Base-by-base conservation (phyloP, 1,140 invertebrate genomes). In the Metaphire vulgaris region DNA sequence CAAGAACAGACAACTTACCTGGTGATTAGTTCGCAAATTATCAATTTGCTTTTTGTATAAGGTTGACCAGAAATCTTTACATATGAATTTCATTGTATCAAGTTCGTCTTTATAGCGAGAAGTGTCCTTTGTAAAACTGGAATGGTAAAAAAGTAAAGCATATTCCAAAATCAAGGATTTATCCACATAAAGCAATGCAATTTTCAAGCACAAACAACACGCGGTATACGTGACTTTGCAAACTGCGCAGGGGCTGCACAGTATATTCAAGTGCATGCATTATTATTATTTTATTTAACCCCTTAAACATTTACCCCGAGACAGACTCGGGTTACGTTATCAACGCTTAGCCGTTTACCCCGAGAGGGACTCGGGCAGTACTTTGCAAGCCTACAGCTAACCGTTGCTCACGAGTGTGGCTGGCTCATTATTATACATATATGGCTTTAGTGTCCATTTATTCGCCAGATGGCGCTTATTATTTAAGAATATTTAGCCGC, bases 41-140 rank as follows among this genome's bases (percentile, higher is more conserved):
- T 99, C 97, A 75, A 99, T 95, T 87, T 98, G 96, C 85, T 99
- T 99, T 82, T 97, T 97, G 85, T 97, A 99, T 29, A 98, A 90
- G 33, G 92, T 91, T 30, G 91, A 92, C 97, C 97, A 99, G 83
- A 99, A 97, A 84, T 99, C 97, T 79, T 97, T 99, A 83, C 97
- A 99, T 65, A 99, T 95, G 81, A 98, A 99, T 86, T 99, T 99
- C 88, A 99, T 94, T 30, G 94, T 96, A 81, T 99, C 97, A 34
- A 99, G 84, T 87, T 99, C 97, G 88, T 98, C 95, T 88, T 98
- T 97, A 83, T 98, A 98, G 75, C 96, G 88, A 1, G 93, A 90
- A 87, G 92, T 92, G 83, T 99, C 96, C 85, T 93, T 91, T 0
- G 95, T 96, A 72, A 97, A 87, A 79, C 94, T 86, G 69, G 29